Evolutionary conservation across 2,113 vertebrate species (phyloP), one percentile per base, ranked within the genome.

Genomic region (Cyprinodon brontotheroides): DNA sequence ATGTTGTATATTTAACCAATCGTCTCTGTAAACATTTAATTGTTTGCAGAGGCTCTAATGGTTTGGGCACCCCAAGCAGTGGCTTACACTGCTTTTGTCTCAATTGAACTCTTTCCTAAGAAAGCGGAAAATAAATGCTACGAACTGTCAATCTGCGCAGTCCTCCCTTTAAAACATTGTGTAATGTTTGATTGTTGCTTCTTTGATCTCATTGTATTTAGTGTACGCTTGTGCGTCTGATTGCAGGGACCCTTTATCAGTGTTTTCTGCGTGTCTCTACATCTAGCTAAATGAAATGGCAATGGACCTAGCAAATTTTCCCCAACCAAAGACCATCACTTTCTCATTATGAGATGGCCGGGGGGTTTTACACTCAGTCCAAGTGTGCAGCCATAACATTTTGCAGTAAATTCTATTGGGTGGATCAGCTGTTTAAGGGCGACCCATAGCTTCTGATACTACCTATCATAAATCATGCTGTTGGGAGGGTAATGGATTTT

Each of bases 401-500:
- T 86, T 68, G 82, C 64, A 61, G 77, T 87, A 68, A 78, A 85
- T 86, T 88, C 61, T 60, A 64, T 73, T 70, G 77, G 78, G 20
- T 77, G 68, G 77, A 90, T 83, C 76, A 86, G 83, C 85, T 84
- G 81, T 86, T 81, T 87, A 81, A 57, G 65, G 80, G 78, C 78
- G 86, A 82, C 79, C 76, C 75, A 81, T 75, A 71, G 85, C 85
- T 76, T 57, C 74, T 74, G 78, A 88, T 88, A 73, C 81, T 62
- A 85, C 68, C 81, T 80, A 60, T 90, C 89, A 89, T 92, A 89
- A 91, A 92, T 90, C 84, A 87, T 79, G 75, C 73, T 65, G 65
- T 88, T 87, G 86, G 81, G 89, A 91, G 86, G 88, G 80, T 89
- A 89, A 91, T 92, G 87, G 86, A 79, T 89, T 92, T 91, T 87